These are phyloP conservation scores for Drosophila parabipectinata DNA, from an alignment of 1,140 invertebrate species.

Conservation along the genomic window DNA sequence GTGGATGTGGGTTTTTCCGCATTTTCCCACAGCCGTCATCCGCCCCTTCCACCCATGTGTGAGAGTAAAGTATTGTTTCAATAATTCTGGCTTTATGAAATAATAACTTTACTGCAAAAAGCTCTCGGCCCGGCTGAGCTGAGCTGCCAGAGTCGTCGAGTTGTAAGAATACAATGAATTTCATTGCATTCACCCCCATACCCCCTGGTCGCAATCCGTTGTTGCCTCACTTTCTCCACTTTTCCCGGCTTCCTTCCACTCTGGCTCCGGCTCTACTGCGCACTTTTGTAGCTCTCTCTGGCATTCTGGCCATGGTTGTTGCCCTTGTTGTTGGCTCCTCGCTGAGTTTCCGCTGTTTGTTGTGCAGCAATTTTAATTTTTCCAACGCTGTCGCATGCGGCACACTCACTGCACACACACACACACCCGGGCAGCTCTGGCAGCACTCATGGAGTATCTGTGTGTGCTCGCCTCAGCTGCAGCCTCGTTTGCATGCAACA, in stretches of 20 bases:
- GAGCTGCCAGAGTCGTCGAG: slow-evolving; percentile 61
- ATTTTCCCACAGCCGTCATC: slow-evolving; percentile 16
- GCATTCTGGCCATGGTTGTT: slow-evolving; percentile 12
- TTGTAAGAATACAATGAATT: slow-evolving; percentile 79
- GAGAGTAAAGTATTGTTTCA: slow-evolving; percentile 81
- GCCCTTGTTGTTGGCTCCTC: slow-evolving; percentile 56
- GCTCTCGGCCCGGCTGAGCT: slow-evolving; percentile 50
- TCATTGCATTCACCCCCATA: slow-evolving; percentile 42
- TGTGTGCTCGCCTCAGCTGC: slow-evolving; percentile 65
- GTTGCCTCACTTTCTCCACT: slow-evolving; percentile 10
- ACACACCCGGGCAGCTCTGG: not conserved
- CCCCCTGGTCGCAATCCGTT: not conserved
- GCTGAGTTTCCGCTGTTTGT: slow-evolving; percentile 81
- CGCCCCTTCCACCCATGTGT: slow-evolving; percentile 47
- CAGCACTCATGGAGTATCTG: slow-evolving; percentile 19
- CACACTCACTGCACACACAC: slow-evolving; percentile 30
- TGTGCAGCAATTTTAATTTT: slow-evolving; percentile 82
- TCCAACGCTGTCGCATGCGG: slow-evolving; percentile 74
- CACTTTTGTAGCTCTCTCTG: slow-evolving; percentile 10
- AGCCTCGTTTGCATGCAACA: slow-evolving; percentile 83
- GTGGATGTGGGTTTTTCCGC: slow-evolving; percentile 26
- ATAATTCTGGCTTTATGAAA: slow-evolving; percentile 83
- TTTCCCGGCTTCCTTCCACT: slow-evolving; percentile 4
- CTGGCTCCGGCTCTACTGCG: slow-evolving; percentile 2
- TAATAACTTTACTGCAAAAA: slow-evolving; percentile 82